Conservation (phyloP, 2,113 vertebrate species). For the Pseudonaja textilis region DNA sequence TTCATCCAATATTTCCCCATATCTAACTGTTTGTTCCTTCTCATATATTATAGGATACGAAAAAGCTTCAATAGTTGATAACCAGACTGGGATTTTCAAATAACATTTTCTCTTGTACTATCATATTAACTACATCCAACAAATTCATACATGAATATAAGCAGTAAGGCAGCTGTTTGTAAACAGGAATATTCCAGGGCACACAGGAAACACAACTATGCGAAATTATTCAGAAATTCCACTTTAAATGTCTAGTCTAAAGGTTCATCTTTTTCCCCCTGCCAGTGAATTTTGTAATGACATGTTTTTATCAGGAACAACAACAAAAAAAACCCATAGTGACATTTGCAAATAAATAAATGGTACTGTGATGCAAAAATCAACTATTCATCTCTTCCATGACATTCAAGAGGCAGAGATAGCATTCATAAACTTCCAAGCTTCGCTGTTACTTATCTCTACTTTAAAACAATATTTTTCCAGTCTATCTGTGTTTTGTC, state of each 20-base stretch:
- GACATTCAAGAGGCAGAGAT: slow-evolving; percentile 21
- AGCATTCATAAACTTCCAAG: slow-evolving; percentile 16
- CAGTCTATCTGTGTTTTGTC: not conserved
- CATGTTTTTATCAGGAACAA: slow-evolving; percentile 31
- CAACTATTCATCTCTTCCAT: slow-evolving; percentile 6
- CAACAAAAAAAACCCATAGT: slow-evolving; percentile 14
- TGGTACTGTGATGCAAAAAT: slow-evolving; percentile 25
- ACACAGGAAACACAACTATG: slow-evolving; percentile 39
- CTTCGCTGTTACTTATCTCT: slow-evolving; percentile 13
- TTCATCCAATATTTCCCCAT: too few relatives aligned
- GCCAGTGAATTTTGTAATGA: slow-evolving; percentile 29
- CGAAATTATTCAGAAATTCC: slow-evolving; percentile 46
- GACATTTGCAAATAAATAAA: slow-evolving; percentile 48
- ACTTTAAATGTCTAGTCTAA: slow-evolving; percentile 20
- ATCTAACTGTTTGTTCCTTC: too few relatives aligned
- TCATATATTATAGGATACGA: too few relatives aligned
- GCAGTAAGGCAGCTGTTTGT: slow-evolving; percentile 45
- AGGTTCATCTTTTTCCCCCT: slow-evolving; percentile 20
- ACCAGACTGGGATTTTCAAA: too few relatives aligned
- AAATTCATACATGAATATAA: slow-evolving; percentile 51
- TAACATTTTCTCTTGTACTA: slow-evolving; percentile 22
- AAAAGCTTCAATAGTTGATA: too few relatives aligned
- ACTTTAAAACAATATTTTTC: slow-evolving; percentile 6
- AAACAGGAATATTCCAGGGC: slow-evolving; percentile 28
- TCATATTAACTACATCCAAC: slow-evolving; percentile 51